A percentile compares a stretch with the other conserved stretches of the same genome.
These are phyloP conservation scores for Numenius arquata DNA, from an alignment of 2,113 vertebrate genomes.

Conservation along the genomic window DNA sequence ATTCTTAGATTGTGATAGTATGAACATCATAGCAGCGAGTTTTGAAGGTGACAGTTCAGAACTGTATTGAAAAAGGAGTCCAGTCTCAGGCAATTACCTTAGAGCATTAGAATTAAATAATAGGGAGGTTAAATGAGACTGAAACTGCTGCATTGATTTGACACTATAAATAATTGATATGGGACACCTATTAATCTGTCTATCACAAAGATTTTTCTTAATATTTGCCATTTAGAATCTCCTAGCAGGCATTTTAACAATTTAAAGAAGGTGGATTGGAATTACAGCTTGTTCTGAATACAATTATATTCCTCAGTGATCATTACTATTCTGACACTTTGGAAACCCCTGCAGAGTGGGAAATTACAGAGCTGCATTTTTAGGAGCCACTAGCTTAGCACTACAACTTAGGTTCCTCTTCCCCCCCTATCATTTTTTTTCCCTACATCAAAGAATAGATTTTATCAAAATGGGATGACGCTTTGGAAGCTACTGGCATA, in stretches of 20 bases:
- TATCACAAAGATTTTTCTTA: background rate
- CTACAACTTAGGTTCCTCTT: background rate
- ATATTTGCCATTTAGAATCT: background rate
- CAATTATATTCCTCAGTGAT: background rate
- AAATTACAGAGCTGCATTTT: background rate
- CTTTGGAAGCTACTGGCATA: background rate
- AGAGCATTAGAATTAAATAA: background rate
- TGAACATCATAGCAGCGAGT: background rate
- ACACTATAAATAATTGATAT: slow-evolving; percentile 14
- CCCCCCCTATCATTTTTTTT: background rate
- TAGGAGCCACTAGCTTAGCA: background rate
- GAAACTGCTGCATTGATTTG: background rate
- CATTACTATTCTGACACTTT: fast-evolving
- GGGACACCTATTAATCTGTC: background rate
- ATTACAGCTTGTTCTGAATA: background rate
- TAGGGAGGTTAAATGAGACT: background rate
- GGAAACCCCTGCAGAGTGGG: background rate
- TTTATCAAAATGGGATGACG: background rate
- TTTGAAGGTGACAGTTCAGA: background rate
- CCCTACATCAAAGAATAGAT: background rate
- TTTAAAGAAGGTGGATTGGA: background rate
- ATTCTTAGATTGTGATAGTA: background rate
- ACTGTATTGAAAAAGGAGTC: background rate
- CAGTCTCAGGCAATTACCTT: background rate
- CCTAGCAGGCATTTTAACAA: background rate